Conservation (phyloP, 1,140 invertebrate species). For the Galendromus occidentalis region DNA sequence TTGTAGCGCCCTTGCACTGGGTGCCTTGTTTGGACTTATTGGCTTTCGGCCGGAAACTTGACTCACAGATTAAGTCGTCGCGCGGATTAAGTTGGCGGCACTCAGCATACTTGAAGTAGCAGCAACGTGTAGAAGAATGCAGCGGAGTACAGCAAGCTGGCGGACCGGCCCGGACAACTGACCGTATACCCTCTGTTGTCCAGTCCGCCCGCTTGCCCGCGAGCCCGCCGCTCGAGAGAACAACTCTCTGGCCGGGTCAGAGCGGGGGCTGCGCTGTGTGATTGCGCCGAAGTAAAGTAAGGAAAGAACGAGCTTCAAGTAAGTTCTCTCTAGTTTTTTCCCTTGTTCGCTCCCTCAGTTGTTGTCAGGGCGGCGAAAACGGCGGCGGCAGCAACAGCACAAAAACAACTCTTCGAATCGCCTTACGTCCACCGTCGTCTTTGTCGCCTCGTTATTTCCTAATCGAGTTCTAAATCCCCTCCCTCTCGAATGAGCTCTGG, state of each 20-base stretch:
- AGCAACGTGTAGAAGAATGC: constrained; percentile 7
- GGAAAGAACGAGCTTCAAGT: background rate
- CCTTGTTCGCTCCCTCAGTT: background rate
- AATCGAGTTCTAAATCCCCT: too few relatives aligned
- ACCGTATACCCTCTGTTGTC: background rate
- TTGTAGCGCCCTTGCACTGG: too few relatives aligned
- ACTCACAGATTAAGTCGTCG: constrained; percentile 9
- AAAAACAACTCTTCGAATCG: too few relatives aligned
- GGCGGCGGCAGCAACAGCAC: background rate
- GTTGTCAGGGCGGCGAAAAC: background rate
- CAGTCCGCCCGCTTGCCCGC: background rate
- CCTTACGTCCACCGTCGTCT: too few relatives aligned
- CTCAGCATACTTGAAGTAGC: background rate
- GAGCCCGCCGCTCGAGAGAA: too few relatives aligned
- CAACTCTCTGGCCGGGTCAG: background rate
- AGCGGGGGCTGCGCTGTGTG: too few relatives aligned
- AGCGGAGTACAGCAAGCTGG: background rate
- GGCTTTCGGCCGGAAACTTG: background rate
- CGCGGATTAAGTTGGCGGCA: background rate
- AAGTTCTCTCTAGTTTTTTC: background rate
- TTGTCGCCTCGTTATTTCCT: too few relatives aligned
- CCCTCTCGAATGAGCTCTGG: too few relatives aligned
- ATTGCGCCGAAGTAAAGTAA: too few relatives aligned
- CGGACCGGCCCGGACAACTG: background rate
- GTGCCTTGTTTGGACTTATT: too few relatives aligned